Percentiles rank a stretch among this genome's conserved stretches.
These are phyloP conservation scores for Drosophila littoralis DNA, from an alignment of 1,140 invertebrate species.

Conservation along the genomic window DNA sequence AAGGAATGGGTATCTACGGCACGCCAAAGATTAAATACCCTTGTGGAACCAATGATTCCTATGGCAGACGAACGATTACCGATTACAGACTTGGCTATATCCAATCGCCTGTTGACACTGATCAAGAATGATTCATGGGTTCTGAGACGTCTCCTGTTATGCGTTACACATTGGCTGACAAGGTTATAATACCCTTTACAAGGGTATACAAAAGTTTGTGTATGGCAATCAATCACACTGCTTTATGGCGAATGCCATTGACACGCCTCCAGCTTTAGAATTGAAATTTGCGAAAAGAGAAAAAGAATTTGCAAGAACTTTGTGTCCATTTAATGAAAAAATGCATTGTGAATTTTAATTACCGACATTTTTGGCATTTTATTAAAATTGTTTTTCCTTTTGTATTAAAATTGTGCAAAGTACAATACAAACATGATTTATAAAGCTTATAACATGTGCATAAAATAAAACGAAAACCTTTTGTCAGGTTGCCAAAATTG, in stretches of 20 bases:
- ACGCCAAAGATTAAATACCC: not conserved
- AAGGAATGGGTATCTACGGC: too few relatives aligned
- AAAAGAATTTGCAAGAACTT: constrained; percentile 20
- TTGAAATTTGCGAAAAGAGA: constrained; percentile 9
- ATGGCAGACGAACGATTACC: too few relatives aligned
- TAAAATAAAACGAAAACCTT: too few relatives aligned
- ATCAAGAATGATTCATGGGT: too few relatives aligned
- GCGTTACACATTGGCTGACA: too few relatives aligned
- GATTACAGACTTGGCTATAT: too few relatives aligned
- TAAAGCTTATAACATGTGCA: too few relatives aligned
- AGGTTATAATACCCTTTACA: too few relatives aligned
- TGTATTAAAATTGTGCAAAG: not conserved
- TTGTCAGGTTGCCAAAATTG: not conserved
- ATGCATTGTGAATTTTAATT: constrained; percentile 30
- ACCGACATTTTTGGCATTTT: not conserved
- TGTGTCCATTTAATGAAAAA: not conserved
- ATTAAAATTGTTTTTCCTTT: not conserved
- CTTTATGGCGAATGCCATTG: constrained; percentile 29
- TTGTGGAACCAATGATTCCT: too few relatives aligned
- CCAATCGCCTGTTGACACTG: too few relatives aligned
- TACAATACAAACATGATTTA: not conserved
- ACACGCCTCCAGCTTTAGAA: constrained; percentile 17
- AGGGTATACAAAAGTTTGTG: constrained; percentile 7
- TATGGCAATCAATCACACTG: constrained; percentile 32
- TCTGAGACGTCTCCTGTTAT: too few relatives aligned